Conservation (phyloP, 2,797 vertebrate species). For the Distichodus sexfasciatus region DNA sequence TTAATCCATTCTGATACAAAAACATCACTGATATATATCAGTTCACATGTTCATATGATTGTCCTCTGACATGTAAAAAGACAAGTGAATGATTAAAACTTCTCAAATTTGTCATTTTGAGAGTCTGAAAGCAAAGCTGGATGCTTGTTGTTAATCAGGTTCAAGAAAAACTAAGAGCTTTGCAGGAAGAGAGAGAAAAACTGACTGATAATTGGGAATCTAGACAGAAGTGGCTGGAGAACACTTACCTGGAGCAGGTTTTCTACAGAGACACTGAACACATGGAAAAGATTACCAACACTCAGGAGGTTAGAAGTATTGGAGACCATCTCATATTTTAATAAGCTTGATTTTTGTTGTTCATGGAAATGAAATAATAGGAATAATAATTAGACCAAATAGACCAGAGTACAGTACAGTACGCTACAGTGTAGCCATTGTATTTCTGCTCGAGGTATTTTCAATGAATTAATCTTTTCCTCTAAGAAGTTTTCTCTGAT, state of each 20-base stretch:
- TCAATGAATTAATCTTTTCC: too few relatives aligned
- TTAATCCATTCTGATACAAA: background rate
- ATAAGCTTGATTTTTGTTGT: too few relatives aligned
- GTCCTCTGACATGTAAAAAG: background rate
- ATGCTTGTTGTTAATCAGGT: conserved; percentile 61
- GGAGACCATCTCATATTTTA: too few relatives aligned
- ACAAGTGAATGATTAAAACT: background rate
- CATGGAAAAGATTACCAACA: conserved; percentile 75
- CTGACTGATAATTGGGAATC: conserved; percentile 77
- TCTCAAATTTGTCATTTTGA: background rate
- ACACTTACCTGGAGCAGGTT: conserved; percentile 73
- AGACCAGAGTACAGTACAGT: too few relatives aligned
- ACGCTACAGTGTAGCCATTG: too few relatives aligned
- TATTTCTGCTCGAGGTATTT: too few relatives aligned
- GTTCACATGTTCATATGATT: background rate
- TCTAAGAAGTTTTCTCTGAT: too few relatives aligned
- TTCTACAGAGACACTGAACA: conserved; percentile 80
- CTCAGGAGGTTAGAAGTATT: conserved; percentile 76
- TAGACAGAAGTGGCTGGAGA: conserved; percentile 76
- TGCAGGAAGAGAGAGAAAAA: conserved; percentile 66
- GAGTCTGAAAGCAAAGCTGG: background rate
- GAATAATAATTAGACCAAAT: too few relatives aligned
- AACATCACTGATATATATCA: background rate
- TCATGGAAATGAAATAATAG: background rate
- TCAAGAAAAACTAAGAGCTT: conserved; percentile 70